These are phyloP conservation scores for Larimichthys polyactis DNA, from an alignment of 2,113 vertebrate genomes.

Conservation along the genomic window DNA sequence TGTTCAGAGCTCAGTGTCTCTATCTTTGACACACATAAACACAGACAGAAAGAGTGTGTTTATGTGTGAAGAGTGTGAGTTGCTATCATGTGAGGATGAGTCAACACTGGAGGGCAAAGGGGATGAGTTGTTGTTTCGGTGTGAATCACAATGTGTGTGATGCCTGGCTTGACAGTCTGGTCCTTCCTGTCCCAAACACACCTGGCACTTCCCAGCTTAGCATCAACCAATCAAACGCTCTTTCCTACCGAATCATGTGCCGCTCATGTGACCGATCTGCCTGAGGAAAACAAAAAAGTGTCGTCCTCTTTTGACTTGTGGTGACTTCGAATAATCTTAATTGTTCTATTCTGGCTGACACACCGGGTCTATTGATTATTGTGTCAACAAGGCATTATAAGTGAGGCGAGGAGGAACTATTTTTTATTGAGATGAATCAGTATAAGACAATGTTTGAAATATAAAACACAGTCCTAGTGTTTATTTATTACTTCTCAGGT, in stretches of 20 bases:
- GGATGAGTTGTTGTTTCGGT: conserved; percentile 11
- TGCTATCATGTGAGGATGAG: conserved; percentile 57
- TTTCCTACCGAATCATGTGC: conserved; percentile 21
- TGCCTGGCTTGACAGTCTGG: conserved; percentile 59
- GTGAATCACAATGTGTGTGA: conserved; percentile 39
- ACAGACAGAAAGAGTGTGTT: background rate
- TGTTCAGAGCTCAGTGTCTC: background rate
- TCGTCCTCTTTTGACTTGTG: background rate
- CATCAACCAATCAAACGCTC: conserved; percentile 18
- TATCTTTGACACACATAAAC: background rate
- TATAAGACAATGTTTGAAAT: no score
- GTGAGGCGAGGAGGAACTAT: background rate
- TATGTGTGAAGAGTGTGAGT: no score
- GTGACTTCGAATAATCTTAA: background rate
- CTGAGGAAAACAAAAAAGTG: conserved; percentile 9
- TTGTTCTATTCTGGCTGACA: no score
- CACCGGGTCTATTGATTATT: background rate
- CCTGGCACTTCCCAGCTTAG: conserved; percentile 35
- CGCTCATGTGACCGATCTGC: conserved; percentile 24
- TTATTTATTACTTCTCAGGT: background rate
- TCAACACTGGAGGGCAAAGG: conserved; percentile 7
- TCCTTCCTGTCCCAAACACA: conserved; percentile 70
- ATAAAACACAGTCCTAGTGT: no score
- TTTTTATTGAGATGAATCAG: background rate
- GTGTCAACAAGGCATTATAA: no score